Percentiles rank a stretch among this genome's conserved stretches.
phyloP scores from a whole-genome alignment of 2,797 vertebrate genomes.

The Tokudaia tokunoshimensis region DNA sequence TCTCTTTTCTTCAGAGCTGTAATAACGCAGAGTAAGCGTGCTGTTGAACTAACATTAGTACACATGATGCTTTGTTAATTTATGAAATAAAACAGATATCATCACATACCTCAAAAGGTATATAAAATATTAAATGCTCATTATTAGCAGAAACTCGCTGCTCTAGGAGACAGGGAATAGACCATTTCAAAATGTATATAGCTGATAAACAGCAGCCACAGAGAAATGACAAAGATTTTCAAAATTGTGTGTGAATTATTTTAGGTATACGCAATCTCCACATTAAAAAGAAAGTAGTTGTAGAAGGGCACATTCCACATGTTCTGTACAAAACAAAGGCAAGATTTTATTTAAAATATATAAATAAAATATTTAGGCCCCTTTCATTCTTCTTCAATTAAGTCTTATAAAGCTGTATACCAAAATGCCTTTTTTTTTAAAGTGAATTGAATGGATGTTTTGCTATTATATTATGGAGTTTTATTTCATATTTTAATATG shows the following conservation, averaged over 20 bases:
- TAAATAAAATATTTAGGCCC: background rate
- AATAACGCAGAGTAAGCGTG: background rate
- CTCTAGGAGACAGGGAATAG: background rate
- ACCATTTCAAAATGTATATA: background rate
- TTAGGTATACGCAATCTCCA: background rate
- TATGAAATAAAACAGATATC: background rate
- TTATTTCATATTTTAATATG: background rate
- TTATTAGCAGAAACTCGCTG: background rate
- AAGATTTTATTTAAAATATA: background rate
- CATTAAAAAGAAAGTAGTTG: background rate
- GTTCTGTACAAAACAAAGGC: background rate
- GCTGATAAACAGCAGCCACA: background rate
- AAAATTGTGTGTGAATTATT: background rate
- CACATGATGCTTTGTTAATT: background rate
- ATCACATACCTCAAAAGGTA: background rate
- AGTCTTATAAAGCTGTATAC: background rate
- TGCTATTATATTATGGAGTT: background rate
- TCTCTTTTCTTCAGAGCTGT: background rate
- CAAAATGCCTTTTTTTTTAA: background rate
- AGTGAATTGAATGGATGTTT: background rate
- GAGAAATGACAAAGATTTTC: constrained; percentile 9
- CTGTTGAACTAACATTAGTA: background rate
- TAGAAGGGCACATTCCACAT: background rate
- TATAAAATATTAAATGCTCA: constrained; percentile 13
- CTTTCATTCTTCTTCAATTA: background rate